phyloP scores from a whole-genome alignment of 2,113 vertebrate genomes.

The Halichoeres trimaculatus region DNA sequence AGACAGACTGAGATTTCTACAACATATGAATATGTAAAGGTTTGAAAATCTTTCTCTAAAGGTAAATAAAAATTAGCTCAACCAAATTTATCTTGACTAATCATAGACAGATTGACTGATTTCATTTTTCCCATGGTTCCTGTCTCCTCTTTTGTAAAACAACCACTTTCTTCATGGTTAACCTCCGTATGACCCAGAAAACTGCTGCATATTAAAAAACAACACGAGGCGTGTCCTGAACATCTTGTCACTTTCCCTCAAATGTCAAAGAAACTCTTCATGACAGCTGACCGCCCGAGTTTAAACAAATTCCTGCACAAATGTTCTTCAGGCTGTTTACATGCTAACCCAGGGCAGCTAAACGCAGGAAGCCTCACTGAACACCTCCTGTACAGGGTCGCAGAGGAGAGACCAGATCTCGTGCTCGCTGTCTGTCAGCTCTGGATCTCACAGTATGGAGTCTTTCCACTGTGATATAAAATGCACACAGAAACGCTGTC shows the following conservation, averaged over 20 bases:
- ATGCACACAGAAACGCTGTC: conserved; percentile 62
- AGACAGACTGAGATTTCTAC: no score
- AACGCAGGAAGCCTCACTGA: conserved; percentile 34
- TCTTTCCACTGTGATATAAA: conserved; percentile 64
- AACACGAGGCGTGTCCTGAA: no score
- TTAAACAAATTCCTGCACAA: conserved; percentile 20
- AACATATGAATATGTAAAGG: no score
- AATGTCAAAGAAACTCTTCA: conserved; percentile 35
- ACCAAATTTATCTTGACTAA: no score
- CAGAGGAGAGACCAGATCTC: conserved; percentile 20
- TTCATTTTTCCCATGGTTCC: no score
- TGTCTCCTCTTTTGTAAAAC: no score
- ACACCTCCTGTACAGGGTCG: conserved; percentile 22
- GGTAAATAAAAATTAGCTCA: no score
- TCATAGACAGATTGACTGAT: no score
- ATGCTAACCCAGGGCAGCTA: conserved; percentile 35
- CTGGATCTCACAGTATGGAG: conserved; percentile 46
- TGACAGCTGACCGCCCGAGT: conserved; percentile 31
- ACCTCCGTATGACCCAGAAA: neutral
- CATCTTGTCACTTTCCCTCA: neutral
- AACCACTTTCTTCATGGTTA: neutral
- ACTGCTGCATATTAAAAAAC: neutral
- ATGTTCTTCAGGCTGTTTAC: conserved; percentile 40
- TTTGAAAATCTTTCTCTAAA: no score
- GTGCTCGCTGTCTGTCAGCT: conserved; percentile 32